Evolutionary conservation across 1,140 invertebrate genomes (phyloP), one percentile per base, ranked within the genome.

Genomic region (Cotesia vestalis): DNA sequence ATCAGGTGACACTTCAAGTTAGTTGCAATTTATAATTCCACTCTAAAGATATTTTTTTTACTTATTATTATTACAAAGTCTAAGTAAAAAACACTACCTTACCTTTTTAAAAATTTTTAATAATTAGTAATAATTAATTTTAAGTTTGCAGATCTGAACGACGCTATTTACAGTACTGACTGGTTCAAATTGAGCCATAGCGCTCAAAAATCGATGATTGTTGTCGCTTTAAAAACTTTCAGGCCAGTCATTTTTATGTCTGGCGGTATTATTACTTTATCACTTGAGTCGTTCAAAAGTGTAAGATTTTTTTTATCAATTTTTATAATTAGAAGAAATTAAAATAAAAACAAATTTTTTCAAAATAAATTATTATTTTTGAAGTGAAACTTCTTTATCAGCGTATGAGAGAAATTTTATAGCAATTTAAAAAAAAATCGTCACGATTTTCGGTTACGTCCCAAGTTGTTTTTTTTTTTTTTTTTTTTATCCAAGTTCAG

Each of bases 71-170:
- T 40, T 40, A 52, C 3, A 52, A 52, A 52, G 2, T 52, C 4
- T 55, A 14, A n/a, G 53, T 14, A 55, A 14, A 55, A 40, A 40
- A 40, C 5, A 40, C 8, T 14, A 66, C 27, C 9, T n/a, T n/a
- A 66, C 6, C 6, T 36, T 6, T 12, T 64, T 38, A 4, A 3
- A 35, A 62, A 20, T 34, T 20, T 11, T 8, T 2, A 27, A 27
- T 27, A 2, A 27, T 27, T 55, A 11, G 27, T 5, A 34, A 12
- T 9, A 1, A 27, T 40, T 9, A 40, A 40, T 8, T 38, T 64
- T 1, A 8, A 67, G 64, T 67, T 53, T 53, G 40, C 64, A 67
- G 46, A 67, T 34, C 12, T 67, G 2, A 67, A 27, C 27, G 20
- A 5, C 11, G 63, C 38, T 8, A 46, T 66, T 17, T 66, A 17